phyloP scores from a whole-genome alignment of 2,113 vertebrate species.

The Regulus satrapa region DNA sequence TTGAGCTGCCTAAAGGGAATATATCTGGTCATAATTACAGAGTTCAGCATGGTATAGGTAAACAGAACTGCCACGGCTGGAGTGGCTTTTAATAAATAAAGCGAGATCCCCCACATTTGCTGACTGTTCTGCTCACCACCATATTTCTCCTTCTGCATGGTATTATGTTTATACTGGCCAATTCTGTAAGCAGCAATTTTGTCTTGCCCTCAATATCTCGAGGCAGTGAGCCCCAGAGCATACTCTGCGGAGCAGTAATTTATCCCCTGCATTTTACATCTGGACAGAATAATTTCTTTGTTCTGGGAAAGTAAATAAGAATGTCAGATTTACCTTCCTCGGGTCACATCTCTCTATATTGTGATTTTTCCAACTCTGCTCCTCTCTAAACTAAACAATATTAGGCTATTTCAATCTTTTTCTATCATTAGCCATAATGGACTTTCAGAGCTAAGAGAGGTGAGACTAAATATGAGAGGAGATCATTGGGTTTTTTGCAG shows the following conservation, averaged over 20 bases:
- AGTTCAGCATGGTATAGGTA: background rate
- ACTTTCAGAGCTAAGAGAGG: background rate
- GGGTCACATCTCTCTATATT: conserved; percentile 14
- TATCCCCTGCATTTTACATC: conserved; percentile 34
- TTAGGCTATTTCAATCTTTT: conserved; percentile 42
- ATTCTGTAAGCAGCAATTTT: conserved; percentile 8
- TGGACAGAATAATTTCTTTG: conserved; percentile 43
- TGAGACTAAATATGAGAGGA: conserved; percentile 11
- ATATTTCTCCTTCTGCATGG: background rate
- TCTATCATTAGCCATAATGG: conserved; percentile 45
- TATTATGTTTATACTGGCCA: background rate
- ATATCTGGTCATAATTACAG: background rate
- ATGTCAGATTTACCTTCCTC: conserved; percentile 43
- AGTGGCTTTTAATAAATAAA: background rate
- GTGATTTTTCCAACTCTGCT: conserved; percentile 15
- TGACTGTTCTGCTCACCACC: background rate
- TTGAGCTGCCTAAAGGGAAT: background rate
- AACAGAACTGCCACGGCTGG: background rate
- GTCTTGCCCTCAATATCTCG: conserved; percentile 25
- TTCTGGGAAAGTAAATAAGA: conserved; percentile 49
- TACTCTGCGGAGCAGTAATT: conserved; percentile 31
- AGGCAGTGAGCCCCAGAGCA: background rate
- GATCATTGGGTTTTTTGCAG: background rate
- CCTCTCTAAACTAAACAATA: conserved; percentile 27
- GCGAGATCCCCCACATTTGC: background rate